Percentiles rank a stretch among this genome's conserved stretches.
phyloP scores from a whole-genome alignment of 2,888 invertebrate species.

The Drosophila leonis region DNA sequence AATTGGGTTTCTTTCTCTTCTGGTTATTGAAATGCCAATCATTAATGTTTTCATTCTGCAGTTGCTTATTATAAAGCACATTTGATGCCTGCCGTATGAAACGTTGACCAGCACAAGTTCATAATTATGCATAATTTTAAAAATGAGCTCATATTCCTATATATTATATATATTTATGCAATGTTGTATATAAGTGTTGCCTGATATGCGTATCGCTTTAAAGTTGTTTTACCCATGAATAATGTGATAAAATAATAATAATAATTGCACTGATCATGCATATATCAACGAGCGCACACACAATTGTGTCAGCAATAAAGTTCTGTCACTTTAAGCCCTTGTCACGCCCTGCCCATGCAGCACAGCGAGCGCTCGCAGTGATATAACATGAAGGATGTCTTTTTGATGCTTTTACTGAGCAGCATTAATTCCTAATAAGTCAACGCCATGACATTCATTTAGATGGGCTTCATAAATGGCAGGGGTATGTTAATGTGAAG shows the following conservation, averaged over 20 bases:
- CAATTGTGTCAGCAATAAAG: neutral
- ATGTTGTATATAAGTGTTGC: neutral
- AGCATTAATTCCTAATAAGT: too few species aligned
- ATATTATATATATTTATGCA: neutral
- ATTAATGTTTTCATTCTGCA: slow-evolving; percentile 1
- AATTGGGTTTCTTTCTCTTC: slow-evolving; percentile 41
- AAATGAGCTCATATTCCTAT: slow-evolving; percentile 9
- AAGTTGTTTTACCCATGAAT: neutral
- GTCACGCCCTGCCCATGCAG: neutral
- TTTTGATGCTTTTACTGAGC: too few species aligned
- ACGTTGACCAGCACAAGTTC: neutral
- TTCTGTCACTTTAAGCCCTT: neutral
- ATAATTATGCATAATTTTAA: slow-evolving; percentile 22
- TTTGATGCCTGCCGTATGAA: neutral
- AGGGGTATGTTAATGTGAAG: too few species aligned
- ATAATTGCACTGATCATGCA: neutral
- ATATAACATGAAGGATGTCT: too few species aligned
- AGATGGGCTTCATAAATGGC: too few species aligned
- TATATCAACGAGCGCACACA: neutral
- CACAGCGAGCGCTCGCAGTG: neutral
- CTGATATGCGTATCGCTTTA: neutral
- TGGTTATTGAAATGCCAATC: slow-evolving; percentile 41
- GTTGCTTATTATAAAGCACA: neutral
- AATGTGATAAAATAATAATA: neutral
- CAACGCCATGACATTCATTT: too few species aligned